phyloP scores from a whole-genome alignment of 2,888 invertebrate species.

The Eristalis intricaria region DNA sequence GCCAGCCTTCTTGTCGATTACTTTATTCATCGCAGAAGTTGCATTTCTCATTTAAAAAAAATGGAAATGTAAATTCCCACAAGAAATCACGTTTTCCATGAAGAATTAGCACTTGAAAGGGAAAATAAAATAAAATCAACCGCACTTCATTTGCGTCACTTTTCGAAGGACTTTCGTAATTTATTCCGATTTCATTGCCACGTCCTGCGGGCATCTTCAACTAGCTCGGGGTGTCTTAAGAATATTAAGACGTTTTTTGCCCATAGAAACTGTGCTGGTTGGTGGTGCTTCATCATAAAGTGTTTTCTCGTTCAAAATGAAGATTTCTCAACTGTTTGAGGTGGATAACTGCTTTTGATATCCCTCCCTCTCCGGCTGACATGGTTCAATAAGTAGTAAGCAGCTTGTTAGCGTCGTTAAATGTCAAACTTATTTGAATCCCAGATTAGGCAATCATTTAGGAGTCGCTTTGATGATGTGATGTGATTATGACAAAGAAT shows the following conservation, averaged over 20 bases:
- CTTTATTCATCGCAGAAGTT: neutral
- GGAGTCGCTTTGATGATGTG: neutral
- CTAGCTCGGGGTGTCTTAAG: neutral
- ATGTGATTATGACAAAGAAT: neutral
- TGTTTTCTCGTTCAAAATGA: neutral
- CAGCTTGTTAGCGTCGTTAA: neutral
- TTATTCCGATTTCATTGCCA: neutral
- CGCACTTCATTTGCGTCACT: slow-evolving; percentile 1
- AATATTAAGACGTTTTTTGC: neutral
- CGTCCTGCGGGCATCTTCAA: neutral
- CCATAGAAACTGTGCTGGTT: neutral
- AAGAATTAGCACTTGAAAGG: neutral
- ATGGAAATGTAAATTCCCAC: neutral
- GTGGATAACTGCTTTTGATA: neutral
- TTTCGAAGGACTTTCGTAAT: neutral
- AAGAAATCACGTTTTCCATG: neutral
- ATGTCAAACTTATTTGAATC: neutral
- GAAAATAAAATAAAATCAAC: neutral
- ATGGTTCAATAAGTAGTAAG: neutral
- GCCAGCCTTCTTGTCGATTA: neutral
- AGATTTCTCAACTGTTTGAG: neutral
- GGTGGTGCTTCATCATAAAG: neutral
- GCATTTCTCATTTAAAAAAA: neutral
- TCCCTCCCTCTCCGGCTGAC: neutral
- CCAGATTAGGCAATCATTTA: neutral